These are phyloP conservation scores for Dexiosoma caninum DNA, from an alignment of 2,888 invertebrate genomes.

Conservation along the genomic window DNA sequence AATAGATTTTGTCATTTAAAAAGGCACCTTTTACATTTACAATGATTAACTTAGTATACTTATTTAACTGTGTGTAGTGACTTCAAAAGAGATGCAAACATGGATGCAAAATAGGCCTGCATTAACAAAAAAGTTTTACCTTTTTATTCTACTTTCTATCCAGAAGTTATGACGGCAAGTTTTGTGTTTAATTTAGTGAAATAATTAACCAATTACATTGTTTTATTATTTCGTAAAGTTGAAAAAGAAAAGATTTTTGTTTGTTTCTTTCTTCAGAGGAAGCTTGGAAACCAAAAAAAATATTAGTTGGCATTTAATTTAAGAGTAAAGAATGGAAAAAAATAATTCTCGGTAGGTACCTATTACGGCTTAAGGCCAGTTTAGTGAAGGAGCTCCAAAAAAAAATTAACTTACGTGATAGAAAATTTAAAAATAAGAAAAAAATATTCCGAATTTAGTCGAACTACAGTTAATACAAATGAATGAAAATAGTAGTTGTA, in stretches of 20 bases:
- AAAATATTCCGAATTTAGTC: no score
- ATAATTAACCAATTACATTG: constrained; percentile 38
- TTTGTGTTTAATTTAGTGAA: constrained; percentile 41
- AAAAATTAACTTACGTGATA: no score
- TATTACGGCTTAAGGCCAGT: no score
- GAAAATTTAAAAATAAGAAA: no score
- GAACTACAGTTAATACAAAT: no score
- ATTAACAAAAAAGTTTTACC: constrained; percentile 1
- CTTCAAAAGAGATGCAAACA: background rate
- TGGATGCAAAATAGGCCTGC: background rate
- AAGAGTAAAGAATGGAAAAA: background rate
- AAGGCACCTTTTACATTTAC: background rate
- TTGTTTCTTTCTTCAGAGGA: background rate
- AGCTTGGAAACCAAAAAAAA: background rate
- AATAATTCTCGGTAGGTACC: no score
- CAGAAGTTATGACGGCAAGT: background rate
- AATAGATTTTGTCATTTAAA: background rate
- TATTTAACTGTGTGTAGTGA: background rate
- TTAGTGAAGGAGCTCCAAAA: no score
- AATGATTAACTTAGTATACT: background rate
- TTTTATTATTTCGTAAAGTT: constrained; percentile 14
- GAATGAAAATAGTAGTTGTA: no score
- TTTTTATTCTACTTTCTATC: background rate
- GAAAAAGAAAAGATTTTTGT: background rate
- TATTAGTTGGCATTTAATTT: background rate